A percentile compares a stretch with the other conserved stretches of the same genome.
Evolutionary conservation across 2,113 vertebrate species (phyloP).

Genomic region (Atherinomorus stipes): DNA sequence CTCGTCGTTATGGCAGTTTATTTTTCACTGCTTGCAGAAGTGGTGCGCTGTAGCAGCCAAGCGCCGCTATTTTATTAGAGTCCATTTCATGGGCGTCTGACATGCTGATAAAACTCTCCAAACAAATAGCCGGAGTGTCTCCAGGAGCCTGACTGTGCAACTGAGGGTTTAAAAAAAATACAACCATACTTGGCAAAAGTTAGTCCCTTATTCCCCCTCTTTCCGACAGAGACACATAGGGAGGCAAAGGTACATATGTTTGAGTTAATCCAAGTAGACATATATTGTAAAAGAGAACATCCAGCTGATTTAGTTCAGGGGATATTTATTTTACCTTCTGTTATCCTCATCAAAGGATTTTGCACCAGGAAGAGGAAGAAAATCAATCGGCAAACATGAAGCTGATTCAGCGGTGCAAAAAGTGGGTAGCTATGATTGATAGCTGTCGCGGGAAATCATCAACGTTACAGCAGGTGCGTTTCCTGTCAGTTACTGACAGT

Average conservation of each 20-base stretch:
- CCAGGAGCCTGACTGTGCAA: slow-evolving; percentile 66
- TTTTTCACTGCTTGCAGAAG: slow-evolving; percentile 58
- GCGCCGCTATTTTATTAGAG: slow-evolving; percentile 55
- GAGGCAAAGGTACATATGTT: neutral
- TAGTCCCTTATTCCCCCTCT: neutral
- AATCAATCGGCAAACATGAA: slow-evolving; percentile 57
- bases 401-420: too few relatives aligned
- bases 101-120: slow-evolving; percentile 68
- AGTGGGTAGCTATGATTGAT: too few relatives aligned
- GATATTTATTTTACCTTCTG: slow-evolving; percentile 60
- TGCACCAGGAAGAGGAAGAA: slow-evolving; percentile 52
- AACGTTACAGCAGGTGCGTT: too few relatives aligned
- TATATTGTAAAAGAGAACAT: slow-evolving; percentile 35
- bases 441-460: too few relatives aligned
- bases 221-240: neutral
- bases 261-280: slow-evolving; percentile 14
- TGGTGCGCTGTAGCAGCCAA: slow-evolving; percentile 46
- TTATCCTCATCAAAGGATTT: slow-evolving; percentile 67
- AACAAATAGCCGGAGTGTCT: slow-evolving; percentile 66
- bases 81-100: slow-evolving; percentile 59
- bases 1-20: slow-evolving; percentile 37
- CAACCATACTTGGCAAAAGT: slow-evolving; percentile 41
- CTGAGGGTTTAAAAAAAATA: slow-evolving; percentile 65
- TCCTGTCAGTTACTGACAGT: too few relatives aligned
- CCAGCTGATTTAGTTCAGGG: slow-evolving; percentile 49